Conservation (phyloP, 2,888 invertebrate genomes). For the Lathronympha strigana region DNA sequence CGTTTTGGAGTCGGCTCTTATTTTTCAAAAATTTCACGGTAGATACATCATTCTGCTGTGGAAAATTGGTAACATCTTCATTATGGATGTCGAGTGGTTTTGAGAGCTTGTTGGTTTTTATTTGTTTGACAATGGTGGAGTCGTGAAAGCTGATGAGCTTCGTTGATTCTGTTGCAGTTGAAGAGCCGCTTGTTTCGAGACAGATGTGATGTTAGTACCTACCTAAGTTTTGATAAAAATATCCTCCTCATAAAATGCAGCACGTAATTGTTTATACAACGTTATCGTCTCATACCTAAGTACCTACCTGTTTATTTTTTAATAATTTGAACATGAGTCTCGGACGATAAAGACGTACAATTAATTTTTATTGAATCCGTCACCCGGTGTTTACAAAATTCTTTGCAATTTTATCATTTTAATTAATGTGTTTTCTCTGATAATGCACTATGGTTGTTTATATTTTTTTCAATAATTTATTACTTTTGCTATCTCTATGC, state of each 20-base stretch:
- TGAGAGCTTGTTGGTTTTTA: constrained; percentile 40
- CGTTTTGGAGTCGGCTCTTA: constrained; percentile 66
- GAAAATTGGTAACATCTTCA: constrained; percentile 77
- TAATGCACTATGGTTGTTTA: constrained; percentile 50
- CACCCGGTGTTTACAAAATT: constrained; percentile 67
- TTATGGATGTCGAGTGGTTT: constrained; percentile 58
- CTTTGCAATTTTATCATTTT: constrained; percentile 55
- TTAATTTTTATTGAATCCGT: constrained; percentile 67
- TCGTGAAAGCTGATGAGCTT: constrained; percentile 56
- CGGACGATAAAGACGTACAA: constrained; percentile 60
- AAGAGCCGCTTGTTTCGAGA: background rate
- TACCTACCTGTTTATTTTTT: constrained; percentile 53
- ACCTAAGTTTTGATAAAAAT: constrained; percentile 26
- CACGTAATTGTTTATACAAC: constrained; percentile 62
- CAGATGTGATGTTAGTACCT: constrained; percentile 18
- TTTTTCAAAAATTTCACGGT: constrained; percentile 83
- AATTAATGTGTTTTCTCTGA: constrained; percentile 58
- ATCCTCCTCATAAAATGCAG: constrained; percentile 51
- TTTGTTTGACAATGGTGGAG: constrained; percentile 52
- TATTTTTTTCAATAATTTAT: constrained; percentile 62
- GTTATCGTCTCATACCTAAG: constrained; percentile 56
- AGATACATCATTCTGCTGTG: constrained; percentile 72
- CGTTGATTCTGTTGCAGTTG: constrained; percentile 36
- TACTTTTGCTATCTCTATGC: constrained; percentile 50
- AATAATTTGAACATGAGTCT: constrained; percentile 41